A percentile compares a stretch with the other conserved stretches of the same genome.
Evolutionary conservation across 2,797 vertebrate genomes (phyloP).

Genomic region (Orestias chungarensis): DNA sequence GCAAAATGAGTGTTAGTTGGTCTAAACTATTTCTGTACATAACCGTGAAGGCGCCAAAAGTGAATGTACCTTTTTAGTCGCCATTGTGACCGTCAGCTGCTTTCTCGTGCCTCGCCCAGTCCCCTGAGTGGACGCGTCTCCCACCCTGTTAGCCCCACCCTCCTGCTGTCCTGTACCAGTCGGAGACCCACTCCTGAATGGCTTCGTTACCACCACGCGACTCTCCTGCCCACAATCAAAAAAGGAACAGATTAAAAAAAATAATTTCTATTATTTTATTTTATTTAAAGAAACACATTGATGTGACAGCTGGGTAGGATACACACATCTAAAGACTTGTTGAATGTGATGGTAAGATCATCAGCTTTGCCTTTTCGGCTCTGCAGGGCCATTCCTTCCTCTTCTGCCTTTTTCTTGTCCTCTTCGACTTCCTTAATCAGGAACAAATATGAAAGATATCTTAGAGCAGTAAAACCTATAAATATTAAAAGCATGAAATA

Average conservation of each 20-base stretch:
- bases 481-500: not conserved
- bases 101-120: slow-evolving; percentile 85
- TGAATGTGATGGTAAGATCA: slow-evolving; percentile 94
- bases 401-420: slow-evolving; percentile 91
- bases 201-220: slow-evolving; percentile 89
- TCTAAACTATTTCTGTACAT: not conserved
- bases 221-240: slow-evolving; percentile 81
- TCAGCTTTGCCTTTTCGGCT: slow-evolving; percentile 84
- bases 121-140: slow-evolving; percentile 68
- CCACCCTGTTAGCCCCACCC: slow-evolving; percentile 64
- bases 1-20: not conserved
- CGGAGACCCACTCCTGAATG: slow-evolving; percentile 57
- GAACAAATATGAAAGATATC: slow-evolving; percentile 15
- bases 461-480: not conserved
- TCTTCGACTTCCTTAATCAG: slow-evolving; percentile 93
- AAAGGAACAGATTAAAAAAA: slow-evolving; percentile 8
- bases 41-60: not conserved
- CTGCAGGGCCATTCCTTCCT: slow-evolving; percentile 88
- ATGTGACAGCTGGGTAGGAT: not conserved
- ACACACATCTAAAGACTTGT: slow-evolving; percentile 89
- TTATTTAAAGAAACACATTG: not conserved
- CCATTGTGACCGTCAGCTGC: slow-evolving; percentile 90
- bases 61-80: slow-evolving; percentile 82
- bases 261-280: too few species aligned
- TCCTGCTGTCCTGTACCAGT: slow-evolving; percentile 65